A percentile compares a stretch with the other conserved stretches of the same genome.
phyloP scores from a whole-genome alignment of 1,140 invertebrate species.

The Drosophila guanche region DNA sequence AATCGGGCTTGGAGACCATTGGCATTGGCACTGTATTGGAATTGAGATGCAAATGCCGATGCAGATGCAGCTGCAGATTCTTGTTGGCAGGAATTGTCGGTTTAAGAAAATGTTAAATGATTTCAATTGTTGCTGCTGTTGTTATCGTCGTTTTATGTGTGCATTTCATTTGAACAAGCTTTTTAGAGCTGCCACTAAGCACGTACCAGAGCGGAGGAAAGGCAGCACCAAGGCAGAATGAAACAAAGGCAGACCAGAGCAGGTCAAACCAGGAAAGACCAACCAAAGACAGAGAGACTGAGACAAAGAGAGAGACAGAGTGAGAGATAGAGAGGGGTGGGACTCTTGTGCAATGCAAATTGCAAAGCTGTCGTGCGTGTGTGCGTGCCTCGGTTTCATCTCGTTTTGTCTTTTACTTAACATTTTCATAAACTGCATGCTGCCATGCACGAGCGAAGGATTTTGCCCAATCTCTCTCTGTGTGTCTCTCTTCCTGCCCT shows the following conservation, averaged over 20 bases:
- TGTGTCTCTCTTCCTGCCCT: background rate
- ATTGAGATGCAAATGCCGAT: background rate
- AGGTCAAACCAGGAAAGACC: conserved; percentile 11
- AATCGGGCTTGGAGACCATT: too few species aligned
- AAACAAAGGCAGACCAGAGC: background rate
- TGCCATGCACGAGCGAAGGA: background rate
- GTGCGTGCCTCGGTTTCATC: conserved; percentile 28
- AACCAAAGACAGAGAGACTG: background rate
- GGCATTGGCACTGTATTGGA: conserved; percentile 2
- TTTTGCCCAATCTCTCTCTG: background rate
- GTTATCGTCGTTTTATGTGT: conserved; percentile 42
- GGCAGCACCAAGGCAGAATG: too few species aligned
- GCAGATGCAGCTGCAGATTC: background rate
- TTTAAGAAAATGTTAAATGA: conserved; percentile 65
- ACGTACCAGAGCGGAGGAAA: conserved; percentile 16
- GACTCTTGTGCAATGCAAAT: conserved; percentile 44
- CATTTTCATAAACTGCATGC: conserved; percentile 48
- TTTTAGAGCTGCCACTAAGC: conserved; percentile 33
- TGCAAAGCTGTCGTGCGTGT: conserved; percentile 34
- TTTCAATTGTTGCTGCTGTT: conserved; percentile 56
- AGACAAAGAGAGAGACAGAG: too few species aligned
- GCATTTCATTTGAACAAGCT: conserved; percentile 48
- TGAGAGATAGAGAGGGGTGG: too few species aligned
- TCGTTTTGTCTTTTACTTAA: conserved; percentile 52
- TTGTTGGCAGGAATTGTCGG: conserved; percentile 15